These are phyloP conservation scores for Pachycephus smyrnensis DNA, from an alignment of 2,888 invertebrate genomes.

Conservation along the genomic window DNA sequence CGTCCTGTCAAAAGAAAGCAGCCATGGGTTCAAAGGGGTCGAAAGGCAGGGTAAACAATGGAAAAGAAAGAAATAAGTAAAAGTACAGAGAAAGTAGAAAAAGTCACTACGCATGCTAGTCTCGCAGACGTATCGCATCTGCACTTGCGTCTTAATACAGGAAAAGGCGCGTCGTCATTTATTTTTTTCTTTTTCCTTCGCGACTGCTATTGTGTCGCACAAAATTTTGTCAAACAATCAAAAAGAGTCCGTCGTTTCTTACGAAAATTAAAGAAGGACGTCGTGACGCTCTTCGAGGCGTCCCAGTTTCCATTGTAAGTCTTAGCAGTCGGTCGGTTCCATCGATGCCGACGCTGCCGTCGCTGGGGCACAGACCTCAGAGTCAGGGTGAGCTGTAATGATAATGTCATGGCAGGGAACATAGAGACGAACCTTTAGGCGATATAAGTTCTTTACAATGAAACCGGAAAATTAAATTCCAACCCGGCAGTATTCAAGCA, in stretches of 20 bases:
- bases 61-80: constrained; percentile 16
- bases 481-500: constrained; percentile 18
- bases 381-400: constrained; percentile 19
- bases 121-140: too few relatives aligned
- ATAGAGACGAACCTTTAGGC: constrained; percentile 28
- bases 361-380: constrained; percentile 3
- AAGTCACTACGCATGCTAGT: too few relatives aligned
- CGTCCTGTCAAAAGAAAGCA: too few relatives aligned
- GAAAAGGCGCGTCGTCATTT: too few relatives aligned
- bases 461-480: constrained; percentile 56
- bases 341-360: too few relatives aligned
- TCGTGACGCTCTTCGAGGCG: constrained; percentile 2
- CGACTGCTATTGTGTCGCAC: not conserved
- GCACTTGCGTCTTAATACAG: too few relatives aligned
- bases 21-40: constrained; percentile 1
- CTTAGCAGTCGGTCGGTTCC: not conserved
- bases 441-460: constrained; percentile 45
- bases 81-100: constrained; percentile 11
- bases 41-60: constrained; percentile 3
- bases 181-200: not conserved
- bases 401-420: constrained; percentile 17
- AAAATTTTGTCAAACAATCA: too few relatives aligned
- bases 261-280: constrained; percentile 2
- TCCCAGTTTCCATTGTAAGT: constrained; percentile 16
- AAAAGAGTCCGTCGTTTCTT: not conserved